Conservation (phyloP, 2,888 invertebrate species). For the Drosophila aldrichi region DNA sequence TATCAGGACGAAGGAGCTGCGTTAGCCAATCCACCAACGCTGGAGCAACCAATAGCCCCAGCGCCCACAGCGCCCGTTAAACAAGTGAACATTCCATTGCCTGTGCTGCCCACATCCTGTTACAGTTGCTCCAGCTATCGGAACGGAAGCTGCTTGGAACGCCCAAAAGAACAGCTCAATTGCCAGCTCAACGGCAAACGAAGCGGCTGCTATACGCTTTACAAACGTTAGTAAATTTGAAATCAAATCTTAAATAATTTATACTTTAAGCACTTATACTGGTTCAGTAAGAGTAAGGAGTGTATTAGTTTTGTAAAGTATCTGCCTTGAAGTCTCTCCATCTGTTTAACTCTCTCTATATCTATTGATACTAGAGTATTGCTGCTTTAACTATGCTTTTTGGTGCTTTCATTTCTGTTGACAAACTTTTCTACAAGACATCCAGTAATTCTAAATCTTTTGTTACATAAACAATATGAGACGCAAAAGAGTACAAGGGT, state of each 20-base stretch:
- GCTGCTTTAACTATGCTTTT: too few relatives aligned
- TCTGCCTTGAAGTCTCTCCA: not conserved
- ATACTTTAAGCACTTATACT: too few relatives aligned
- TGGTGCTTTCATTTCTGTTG: too few relatives aligned
- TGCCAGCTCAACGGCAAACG: conserved; percentile 18
- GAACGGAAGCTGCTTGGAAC: conserved; percentile 30
- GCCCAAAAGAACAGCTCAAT: conserved; percentile 19
- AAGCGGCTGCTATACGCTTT: conserved; percentile 70
- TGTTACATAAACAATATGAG: not conserved
- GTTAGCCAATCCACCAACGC: not conserved
- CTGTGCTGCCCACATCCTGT: conserved; percentile 15
- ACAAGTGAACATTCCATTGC: not conserved
- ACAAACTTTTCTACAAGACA: too few relatives aligned
- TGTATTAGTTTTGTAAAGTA: not conserved
- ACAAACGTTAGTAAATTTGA: conserved; percentile 55
- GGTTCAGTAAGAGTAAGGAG: not conserved
- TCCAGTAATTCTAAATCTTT: too few relatives aligned
- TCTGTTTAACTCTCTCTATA: not conserved
- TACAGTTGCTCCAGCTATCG: conserved; percentile 37
- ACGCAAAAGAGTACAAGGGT: not conserved
- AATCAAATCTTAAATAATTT: not conserved
- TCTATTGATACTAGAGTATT: too few relatives aligned
- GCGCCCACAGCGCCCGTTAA: not conserved
- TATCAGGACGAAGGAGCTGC: conserved; percentile 51
- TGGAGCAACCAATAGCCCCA: conserved; percentile 2